Percentiles rank a stretch among this genome's conserved stretches.
Evolutionary conservation across 92 coral and sea anemone genomes (phyloP).

Genomic region (Zoanthus solanderi): DNA sequence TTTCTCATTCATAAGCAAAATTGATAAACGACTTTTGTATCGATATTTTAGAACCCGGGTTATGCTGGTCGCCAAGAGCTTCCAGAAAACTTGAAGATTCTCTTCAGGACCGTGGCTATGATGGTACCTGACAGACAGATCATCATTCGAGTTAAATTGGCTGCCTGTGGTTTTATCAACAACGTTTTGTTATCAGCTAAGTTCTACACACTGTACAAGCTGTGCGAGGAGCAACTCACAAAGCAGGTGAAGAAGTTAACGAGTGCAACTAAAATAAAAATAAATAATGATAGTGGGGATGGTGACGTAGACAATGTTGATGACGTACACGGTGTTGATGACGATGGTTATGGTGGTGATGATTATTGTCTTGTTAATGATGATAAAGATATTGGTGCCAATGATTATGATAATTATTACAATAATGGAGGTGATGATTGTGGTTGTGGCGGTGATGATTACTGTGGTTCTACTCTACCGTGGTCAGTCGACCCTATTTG

Average conservation of each 20-base stretch:
- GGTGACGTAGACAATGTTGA: not conserved
- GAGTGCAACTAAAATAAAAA: too few species aligned
- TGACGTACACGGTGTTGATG: not conserved
- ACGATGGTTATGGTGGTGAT: not conserved
- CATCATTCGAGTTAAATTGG: constrained; percentile 96
- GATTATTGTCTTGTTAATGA: not conserved
- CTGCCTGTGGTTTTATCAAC: constrained; percentile 93
- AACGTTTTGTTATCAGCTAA: constrained; percentile 89
- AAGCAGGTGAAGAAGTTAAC: constrained; percentile 80
- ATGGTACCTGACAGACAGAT: constrained; percentile 99
- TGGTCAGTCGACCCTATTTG: too few species aligned
- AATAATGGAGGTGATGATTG: too few species aligned
- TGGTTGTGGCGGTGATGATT: too few species aligned
- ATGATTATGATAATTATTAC: not conserved
- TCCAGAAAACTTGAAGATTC: constrained; percentile 97
- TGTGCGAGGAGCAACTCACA: constrained; percentile 98
- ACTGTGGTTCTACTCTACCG: too few species aligned
- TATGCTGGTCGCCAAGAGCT: constrained; percentile 99
- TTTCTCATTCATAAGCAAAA: too few species aligned
- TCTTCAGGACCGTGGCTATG: constrained; percentile 99
- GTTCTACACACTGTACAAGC: constrained; percentile 95
- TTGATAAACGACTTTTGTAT: not conserved
- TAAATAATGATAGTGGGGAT: not conserved
- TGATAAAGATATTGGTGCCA: not conserved
- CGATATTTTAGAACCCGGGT: constrained; percentile 87